Conservation (phyloP, 2,888 invertebrate genomes). For the Pogonocherus hispidulus region DNA sequence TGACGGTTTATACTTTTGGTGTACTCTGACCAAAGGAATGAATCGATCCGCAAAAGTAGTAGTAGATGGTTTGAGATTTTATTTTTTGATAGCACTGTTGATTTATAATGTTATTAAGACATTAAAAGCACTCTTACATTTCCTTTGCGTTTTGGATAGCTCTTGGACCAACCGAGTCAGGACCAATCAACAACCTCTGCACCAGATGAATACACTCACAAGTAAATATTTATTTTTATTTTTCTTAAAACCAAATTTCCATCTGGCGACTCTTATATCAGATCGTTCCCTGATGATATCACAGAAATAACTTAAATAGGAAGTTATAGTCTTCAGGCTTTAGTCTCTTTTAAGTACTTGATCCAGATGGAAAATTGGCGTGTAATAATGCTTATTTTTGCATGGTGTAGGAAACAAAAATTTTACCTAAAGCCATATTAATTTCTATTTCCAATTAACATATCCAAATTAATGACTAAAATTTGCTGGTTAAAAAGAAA, state of each 20-base stretch:
- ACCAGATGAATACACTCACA: slow-evolving; percentile 72
- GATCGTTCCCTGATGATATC: too few relatives aligned
- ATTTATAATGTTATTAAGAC: slow-evolving; percentile 39
- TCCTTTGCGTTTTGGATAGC: slow-evolving; percentile 77
- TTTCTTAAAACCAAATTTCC: slow-evolving; percentile 43
- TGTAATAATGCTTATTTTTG: slow-evolving; percentile 34
- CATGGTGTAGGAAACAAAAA: slow-evolving; percentile 20
- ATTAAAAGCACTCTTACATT: slow-evolving; percentile 67
- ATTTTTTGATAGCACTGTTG: slow-evolving; percentile 58
- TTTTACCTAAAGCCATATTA: too few relatives aligned
- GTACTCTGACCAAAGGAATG: slow-evolving; percentile 32
- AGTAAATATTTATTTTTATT: slow-evolving; percentile 73
- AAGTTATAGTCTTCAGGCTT: background rate
- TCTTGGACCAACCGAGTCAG: slow-evolving; percentile 77
- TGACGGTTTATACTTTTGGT: slow-evolving; percentile 36
- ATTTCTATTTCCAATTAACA: too few relatives aligned
- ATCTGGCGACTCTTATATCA: too few relatives aligned
- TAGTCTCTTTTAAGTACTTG: background rate
- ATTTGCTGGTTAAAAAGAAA: too few relatives aligned
- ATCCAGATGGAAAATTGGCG: slow-evolving; percentile 18
- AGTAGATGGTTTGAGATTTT: slow-evolving; percentile 48
- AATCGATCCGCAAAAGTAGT: slow-evolving; percentile 40
- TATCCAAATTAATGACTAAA: too few relatives aligned
- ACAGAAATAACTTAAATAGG: too few relatives aligned
- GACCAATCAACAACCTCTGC: slow-evolving; percentile 72